Base-by-base conservation (phyloP, 1,140 invertebrate genomes). In the Trichogramma pretiosum region DNA sequence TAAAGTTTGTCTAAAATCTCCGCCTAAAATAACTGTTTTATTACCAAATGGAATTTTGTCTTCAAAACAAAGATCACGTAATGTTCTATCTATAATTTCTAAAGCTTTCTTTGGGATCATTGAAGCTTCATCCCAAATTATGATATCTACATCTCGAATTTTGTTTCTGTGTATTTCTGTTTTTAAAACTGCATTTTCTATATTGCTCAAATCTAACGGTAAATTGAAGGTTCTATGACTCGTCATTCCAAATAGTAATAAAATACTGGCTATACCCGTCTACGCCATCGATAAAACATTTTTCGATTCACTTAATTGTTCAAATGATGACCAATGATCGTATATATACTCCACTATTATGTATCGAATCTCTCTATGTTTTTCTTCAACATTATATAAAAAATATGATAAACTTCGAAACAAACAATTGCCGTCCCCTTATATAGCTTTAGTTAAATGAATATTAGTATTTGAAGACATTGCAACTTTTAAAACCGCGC, bases 381-480 rank as follows among this genome's bases (percentile, higher is more conserved):
- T 14, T 23, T 51, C 1, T 32, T 37, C 30, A 21, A 11, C 4
- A 1, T 14, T 11, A 14, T 46, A 32, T 16, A 51, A 21, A 36
- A 9, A 42, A 22, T 32, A 30, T 1, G 38, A 46, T 5, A 36
- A 36, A 30, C 43, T 32, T 34, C 49, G 16, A 18, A 50, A 50
- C 9, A 50, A 32, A 22, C 48, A 50, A 11, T 50, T 45, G 5
- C 42, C 42, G n/a, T 45, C 48, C 3, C 42, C 42, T n/a, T n/a
- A n/a, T n/a, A n/a, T n/a, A n/a, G n/a, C n/a, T n/a, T n/a, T n/a
- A n/a, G n/a, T n/a, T n/a, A n/a, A n/a, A n/a, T n/a, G n/a, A n/a
- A n/a, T n/a, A n/a, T n/a, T n/a, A n/a, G n/a, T n/a, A n/a, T n/a
- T n/a, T n/a, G n/a, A n/a, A n/a, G n/a, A n/a, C n/a, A n/a, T n/a